phyloP scores from a whole-genome alignment of 2,113 vertebrate genomes.

The Hyla sarda region DNA sequence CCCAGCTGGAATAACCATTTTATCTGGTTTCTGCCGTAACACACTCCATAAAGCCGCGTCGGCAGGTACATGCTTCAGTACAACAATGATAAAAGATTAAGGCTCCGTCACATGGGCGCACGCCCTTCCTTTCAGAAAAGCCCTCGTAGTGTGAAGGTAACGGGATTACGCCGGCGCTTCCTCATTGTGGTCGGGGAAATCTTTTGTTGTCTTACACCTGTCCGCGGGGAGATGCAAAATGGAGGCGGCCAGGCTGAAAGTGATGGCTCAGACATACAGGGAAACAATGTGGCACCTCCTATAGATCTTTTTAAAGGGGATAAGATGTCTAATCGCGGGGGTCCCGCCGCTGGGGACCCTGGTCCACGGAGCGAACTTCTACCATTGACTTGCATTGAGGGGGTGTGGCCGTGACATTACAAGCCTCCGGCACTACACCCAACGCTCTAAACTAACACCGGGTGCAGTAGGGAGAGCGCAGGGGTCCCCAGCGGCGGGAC shows the following conservation, averaged over 20 bases:
- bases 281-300: neutral
- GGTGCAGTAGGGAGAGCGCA: too few species aligned
- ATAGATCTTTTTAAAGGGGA: too few species aligned
- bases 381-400: too few species aligned
- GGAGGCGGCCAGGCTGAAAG: neutral
- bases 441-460: too few species aligned
- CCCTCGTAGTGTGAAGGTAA: neutral
- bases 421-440: too few species aligned
- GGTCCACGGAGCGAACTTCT: too few species aligned
- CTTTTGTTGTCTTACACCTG: neutral
- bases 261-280: neutral
- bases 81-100: conserved; percentile 7
- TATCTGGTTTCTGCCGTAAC: neutral
- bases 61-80: neutral
- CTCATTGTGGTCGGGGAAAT: neutral
- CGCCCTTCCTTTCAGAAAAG: neutral
- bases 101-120: neutral
- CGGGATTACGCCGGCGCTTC: neutral
- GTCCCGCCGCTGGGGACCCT: too few species aligned
- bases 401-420: too few species aligned
- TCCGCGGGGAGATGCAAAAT: neutral
- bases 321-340: too few species aligned
- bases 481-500: too few species aligned
- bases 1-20: neutral
- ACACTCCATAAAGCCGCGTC: conserved; percentile 7